phyloP scores from a whole-genome alignment of 2,888 invertebrate genomes.

The Eupelmus urozonus region DNA sequence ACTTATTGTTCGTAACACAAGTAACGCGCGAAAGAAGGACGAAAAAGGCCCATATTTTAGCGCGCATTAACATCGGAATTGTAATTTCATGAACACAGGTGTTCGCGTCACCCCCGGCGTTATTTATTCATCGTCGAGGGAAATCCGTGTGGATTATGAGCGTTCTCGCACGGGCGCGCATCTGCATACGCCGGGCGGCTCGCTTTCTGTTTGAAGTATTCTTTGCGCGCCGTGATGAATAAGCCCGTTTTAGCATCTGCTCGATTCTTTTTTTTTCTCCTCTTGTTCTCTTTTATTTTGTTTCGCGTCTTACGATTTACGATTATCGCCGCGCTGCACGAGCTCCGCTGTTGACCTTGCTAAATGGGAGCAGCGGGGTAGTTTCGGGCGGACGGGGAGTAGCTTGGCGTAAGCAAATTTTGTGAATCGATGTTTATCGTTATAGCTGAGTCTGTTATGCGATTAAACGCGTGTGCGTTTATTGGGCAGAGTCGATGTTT shows the following conservation, averaged over 20 bases:
- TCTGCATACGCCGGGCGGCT: not conserved
- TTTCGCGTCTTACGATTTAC: slow-evolving; percentile 44
- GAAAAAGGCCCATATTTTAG: slow-evolving; percentile 1
- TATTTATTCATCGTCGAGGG: slow-evolving; percentile 7
- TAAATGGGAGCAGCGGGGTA: slow-evolving; percentile 12
- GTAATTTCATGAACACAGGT: slow-evolving; percentile 46
- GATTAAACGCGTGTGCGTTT: not conserved
- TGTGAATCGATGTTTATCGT: slow-evolving; percentile 48
- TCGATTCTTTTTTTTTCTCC: slow-evolving; percentile 22
- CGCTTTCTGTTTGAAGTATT: slow-evolving; percentile 37
- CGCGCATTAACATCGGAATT: slow-evolving; percentile 20
- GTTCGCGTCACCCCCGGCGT: not conserved
- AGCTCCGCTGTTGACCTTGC: slow-evolving; percentile 36
- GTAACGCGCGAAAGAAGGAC: not conserved
- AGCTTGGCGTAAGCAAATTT: slow-evolving; percentile 35
- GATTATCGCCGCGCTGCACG: slow-evolving; percentile 41
- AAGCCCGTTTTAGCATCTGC: slow-evolving; percentile 56
- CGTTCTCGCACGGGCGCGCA: not conserved
- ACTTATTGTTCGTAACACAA: slow-evolving; percentile 3
- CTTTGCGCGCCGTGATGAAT: slow-evolving; percentile 42
- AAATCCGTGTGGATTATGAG: slow-evolving; percentile 29
- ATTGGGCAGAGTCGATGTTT: slow-evolving; percentile 33
- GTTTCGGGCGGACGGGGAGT: slow-evolving; percentile 30
- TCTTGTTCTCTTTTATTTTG: slow-evolving; percentile 14
- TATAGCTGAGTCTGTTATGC: slow-evolving; percentile 6